A percentile compares a stretch with the other conserved stretches of the same genome.
Conservation (phyloP, 2,888 invertebrate genomes). For the Antitype chi region DNA sequence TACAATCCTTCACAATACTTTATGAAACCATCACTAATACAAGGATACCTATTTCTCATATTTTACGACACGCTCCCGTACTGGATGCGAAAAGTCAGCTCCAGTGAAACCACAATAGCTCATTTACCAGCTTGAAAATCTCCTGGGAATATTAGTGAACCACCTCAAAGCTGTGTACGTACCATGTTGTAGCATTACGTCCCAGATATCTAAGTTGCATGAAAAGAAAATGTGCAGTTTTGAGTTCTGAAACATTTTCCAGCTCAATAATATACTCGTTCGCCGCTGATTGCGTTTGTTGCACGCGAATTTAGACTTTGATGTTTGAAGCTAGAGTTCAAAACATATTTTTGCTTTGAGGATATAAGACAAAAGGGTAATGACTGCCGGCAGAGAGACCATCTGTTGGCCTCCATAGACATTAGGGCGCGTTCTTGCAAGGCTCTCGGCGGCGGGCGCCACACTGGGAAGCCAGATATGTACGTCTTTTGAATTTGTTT, state of each 20-base stretch:
- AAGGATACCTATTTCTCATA: conserved; percentile 22
- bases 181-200: conserved; percentile 47
- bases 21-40: conserved; percentile 5
- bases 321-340: conserved; percentile 63
- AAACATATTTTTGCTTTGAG: conserved; percentile 60
- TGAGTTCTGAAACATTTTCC: conserved; percentile 82
- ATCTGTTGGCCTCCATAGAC: conserved; percentile 86
- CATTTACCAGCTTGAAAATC: conserved; percentile 53
- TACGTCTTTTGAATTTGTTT: conserved; percentile 64
- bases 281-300: conserved; percentile 72
- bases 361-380: conserved; percentile 86
- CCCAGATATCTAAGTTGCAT: conserved; percentile 64
- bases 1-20: background rate
- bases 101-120: conserved; percentile 54
- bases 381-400: conserved; percentile 82
- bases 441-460: conserved; percentile 71
- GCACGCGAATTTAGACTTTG: conserved; percentile 67
- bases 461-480: conserved; percentile 72
- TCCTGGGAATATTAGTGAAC: conserved; percentile 52
- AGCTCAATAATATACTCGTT: conserved; percentile 82
- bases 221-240: conserved; percentile 79
- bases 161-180: conserved; percentile 47
- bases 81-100: conserved; percentile 39
- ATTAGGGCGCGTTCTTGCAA: conserved; percentile 82
- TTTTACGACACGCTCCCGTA: conserved; percentile 25